phyloP scores from a whole-genome alignment of 2,113 vertebrate species.

The Ancistrus triradiatus region DNA sequence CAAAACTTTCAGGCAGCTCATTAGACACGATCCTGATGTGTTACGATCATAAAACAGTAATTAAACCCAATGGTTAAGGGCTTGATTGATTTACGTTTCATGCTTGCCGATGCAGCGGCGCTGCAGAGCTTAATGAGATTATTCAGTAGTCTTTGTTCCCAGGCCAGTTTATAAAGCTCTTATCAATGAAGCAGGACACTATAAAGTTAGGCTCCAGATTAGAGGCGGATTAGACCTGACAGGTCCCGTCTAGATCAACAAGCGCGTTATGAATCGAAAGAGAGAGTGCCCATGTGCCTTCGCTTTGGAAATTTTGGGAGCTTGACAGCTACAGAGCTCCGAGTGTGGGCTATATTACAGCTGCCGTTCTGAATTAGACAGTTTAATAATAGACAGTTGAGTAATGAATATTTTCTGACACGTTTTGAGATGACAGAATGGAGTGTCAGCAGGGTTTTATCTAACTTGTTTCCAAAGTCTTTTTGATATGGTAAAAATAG shows the following conservation, averaged over 20 bases:
- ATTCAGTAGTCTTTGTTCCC: conserved; percentile 33
- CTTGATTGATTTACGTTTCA: not conserved
- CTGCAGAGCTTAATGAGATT: conserved; percentile 36
- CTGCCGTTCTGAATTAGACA: conserved; percentile 14
- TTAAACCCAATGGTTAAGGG: not conserved
- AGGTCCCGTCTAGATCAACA: conserved; percentile 19
- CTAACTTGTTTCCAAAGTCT: too few species aligned
- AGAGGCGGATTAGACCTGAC: conserved; percentile 33
- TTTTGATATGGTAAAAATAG: too few species aligned
- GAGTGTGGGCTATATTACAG: not conserved
- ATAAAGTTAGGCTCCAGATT: conserved; percentile 11
- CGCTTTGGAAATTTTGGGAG: conserved; percentile 14
- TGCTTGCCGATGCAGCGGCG: not conserved
- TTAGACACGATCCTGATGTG: too few species aligned
- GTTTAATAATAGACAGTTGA: too few species aligned
- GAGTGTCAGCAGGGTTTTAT: not conserved
- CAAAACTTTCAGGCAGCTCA: too few species aligned
- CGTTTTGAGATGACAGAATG: conserved; percentile 1
- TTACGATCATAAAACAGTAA: too few species aligned
- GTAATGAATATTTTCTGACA: conserved; percentile 1
- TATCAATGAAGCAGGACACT: conserved; percentile 41
- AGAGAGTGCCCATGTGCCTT: conserved; percentile 19
- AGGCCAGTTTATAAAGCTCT: conserved; percentile 27
- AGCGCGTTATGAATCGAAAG: conserved; percentile 25
- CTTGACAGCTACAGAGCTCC: not conserved